Evolutionary conservation across 2,797 vertebrate genomes (phyloP), one percentile per base, ranked within the genome.

Genomic region (Cetoscarus ocellatus): DNA sequence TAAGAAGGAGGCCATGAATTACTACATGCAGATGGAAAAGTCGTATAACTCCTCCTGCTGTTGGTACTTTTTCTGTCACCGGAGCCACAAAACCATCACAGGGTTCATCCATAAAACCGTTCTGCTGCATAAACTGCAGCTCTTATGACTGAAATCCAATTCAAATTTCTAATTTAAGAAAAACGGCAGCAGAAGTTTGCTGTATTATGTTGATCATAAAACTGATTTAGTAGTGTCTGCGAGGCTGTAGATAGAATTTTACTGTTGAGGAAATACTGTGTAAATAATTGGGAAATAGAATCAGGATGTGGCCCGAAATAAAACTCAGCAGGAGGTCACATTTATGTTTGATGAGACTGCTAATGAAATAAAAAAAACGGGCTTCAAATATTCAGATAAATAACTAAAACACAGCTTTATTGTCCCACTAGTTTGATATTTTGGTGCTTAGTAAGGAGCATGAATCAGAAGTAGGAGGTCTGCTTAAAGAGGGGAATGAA

Each of bases 81-180:
- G 55, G 17, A 57, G 45, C 49, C 40, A 59, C 58, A 48, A 55
- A 69, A 65, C 51, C 52, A 63, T 73, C 50, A 57, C 51, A 44
- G 56, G 38, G 61, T 56, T 19, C 35, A 42, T 53, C 48, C 7
- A 61, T 70, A 49, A 70, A 64, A 61, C 39, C 40, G 61, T 79
- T 77, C 66, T 47, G 66, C 68, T 49, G 35, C 75, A 81, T 79
- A 76, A 79, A 79, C 57, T 57, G 10, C 13, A 7, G 17, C 5
- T 1, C 52, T 62, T 15, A 60, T 1, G 9, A 52, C 14, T n/a
- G 6, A 58, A 40, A 62, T 58, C 47, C 40, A 58, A 59, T 40
- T 62, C 40, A 65, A 47, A 59, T 57, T 57, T 40, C 11, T 79
- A 68, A 62, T 77, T 53, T 45, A 57, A 66, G 27, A 36, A 67